Evolutionary conservation across 2,797 vertebrate species (phyloP).

Genomic region (Clamator glandarius): DNA sequence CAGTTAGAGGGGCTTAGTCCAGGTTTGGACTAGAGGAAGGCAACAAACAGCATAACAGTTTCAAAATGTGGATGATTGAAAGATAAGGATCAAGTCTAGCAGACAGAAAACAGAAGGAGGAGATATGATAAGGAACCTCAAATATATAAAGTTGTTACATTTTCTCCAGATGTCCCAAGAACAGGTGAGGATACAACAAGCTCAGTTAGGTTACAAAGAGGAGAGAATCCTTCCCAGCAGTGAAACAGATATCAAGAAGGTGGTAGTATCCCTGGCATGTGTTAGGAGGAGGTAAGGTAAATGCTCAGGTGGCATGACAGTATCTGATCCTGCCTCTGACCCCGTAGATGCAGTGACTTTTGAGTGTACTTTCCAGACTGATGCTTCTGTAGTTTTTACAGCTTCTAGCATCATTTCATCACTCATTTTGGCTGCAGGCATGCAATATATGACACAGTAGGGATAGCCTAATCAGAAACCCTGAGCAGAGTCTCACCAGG

Average conservation of each 20-base stretch:
- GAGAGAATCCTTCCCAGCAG: background rate
- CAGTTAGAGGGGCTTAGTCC: background rate
- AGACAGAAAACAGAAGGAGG: background rate
- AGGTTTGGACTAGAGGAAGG: background rate
- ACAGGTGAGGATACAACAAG: background rate
- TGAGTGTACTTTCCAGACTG: background rate
- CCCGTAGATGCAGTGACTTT: rapidly evolving
- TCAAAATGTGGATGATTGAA: background rate
- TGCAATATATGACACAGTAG: background rate
- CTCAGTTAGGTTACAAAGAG: background rate
- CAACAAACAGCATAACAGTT: background rate
- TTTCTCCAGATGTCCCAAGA: background rate
- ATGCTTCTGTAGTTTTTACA: background rate
- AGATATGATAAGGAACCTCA: background rate
- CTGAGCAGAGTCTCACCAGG: background rate
- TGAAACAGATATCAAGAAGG: background rate
- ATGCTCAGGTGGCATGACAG: background rate
- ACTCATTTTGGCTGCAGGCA: background rate
- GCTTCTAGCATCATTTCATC: background rate
- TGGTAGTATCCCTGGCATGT: background rate
- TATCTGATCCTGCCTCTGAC: background rate
- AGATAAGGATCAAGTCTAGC: background rate
- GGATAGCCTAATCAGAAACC: background rate
- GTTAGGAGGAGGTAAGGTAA: background rate
- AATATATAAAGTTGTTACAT: background rate